These are phyloP conservation scores for Melitaea cinxia DNA, from an alignment of 1,140 invertebrate genomes.

Conservation along the genomic window DNA sequence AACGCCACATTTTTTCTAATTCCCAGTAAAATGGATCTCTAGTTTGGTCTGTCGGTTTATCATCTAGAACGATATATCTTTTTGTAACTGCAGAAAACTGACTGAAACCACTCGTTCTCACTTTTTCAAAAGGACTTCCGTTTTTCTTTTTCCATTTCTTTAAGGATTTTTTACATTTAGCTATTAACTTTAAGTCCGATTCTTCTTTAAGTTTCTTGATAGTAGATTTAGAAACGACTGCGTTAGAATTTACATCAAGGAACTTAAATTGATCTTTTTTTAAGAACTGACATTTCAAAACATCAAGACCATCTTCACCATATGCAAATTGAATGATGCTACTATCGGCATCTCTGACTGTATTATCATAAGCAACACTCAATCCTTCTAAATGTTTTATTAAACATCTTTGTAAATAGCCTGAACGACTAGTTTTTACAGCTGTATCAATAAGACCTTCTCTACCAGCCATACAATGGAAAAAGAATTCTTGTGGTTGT, in stretches of 20 bases:
- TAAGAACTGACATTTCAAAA: conserved; percentile 93
- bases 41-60: conserved; percentile 57
- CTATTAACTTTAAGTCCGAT: conserved; percentile 63
- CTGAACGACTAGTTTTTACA: conserved; percentile 97
- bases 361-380: conserved; percentile 94
- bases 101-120: conserved; percentile 60
- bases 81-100: conserved; percentile 55
- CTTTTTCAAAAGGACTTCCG: conserved; percentile 73
- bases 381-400: conserved; percentile 99
- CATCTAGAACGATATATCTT: conserved; percentile 56
- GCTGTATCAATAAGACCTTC: conserved; percentile 95
- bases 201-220: conserved; percentile 83
- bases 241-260: conserved; percentile 89
- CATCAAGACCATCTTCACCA: conserved; percentile 98
- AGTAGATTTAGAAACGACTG: conserved; percentile 83
- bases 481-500: conserved; percentile 98
- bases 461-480: conserved; percentile 99
- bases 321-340: conserved; percentile 98
- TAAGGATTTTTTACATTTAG: conserved; percentile 80
- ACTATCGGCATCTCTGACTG: conserved; percentile 96
- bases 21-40: conserved; percentile 78
- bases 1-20: conserved; percentile 85
- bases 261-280: conserved; percentile 90
- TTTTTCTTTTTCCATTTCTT: conserved; percentile 85
- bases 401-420: conserved; percentile 98